Base-by-base conservation (phyloP, 2,113 vertebrate species). In the Elephas maximus region DNA sequence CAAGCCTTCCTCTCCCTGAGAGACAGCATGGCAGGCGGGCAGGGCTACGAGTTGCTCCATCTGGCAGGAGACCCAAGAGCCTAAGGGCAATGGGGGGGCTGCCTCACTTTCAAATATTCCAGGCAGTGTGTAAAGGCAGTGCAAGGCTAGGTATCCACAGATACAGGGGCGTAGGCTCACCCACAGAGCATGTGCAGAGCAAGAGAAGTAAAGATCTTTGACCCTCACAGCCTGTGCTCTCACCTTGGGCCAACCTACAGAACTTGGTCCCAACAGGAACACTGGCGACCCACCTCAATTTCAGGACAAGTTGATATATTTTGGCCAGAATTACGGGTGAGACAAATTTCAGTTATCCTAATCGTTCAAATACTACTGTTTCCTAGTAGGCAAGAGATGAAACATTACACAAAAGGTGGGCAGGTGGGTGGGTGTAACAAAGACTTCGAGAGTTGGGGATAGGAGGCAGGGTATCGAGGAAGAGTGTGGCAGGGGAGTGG, bases 341-440 rank as follows among this genome's bases (percentile, higher is more conserved):
- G 91, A 82, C 96, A 97, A 84, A 93, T 95, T 82, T 94, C 92
- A 94, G 97, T 96, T 96, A 96, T 73, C 95, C 79, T 96, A 96
- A 97, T 96, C 95, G 69, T 93, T 96, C 95, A 96, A 98, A 97
- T 95, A 96, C 96, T 95, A 96, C 96, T 89, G 84, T 95, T 96
- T 97, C 96, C 95, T n/a, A 69, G 92, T 63, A 93, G 90, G 73
- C 95, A 91, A 97, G 96, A 96, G 91, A 96, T 77, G 83, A 95
- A 92, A 96, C 33, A 60, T 95, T 97, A 90, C 97, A 97, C 93
- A 97, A 91, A 96, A 97, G 83, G 97, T 97, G 83, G 97, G 96
- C 30, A 96, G 93, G 67, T 17, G 96, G 91, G 67, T 21, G 57
- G 82, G 45, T 96, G 53, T 90, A 96, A 95, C 86, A 89, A 76